phyloP scores from a whole-genome alignment of 2,113 vertebrate species.

The human region GRCh38 chr2:77189501-77190000 shows the following conservation, averaged over 20 bases:
- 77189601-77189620: not conserved
- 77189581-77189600: not conserved
- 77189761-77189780: not conserved
- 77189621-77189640: not conserved
- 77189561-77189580: not conserved
- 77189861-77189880: not conserved
- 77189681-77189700: not conserved
- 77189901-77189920: not conserved
- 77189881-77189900: not conserved
- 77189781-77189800: not conserved
- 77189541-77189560: not conserved
- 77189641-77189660: not conserved
- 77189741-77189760: no score
- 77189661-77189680: not conserved
- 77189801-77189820: not conserved
- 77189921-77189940: not conserved
- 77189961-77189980: not conserved
- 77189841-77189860: not conserved
- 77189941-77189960: not conserved
- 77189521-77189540: not conserved
- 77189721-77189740: not conserved
- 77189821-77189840: not conserved
- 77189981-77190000: not conserved
- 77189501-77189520: not conserved
- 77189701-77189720: not conserved